Conservation (phyloP, 2,797 vertebrate species). For the Gymnocypris eckloni region DNA sequence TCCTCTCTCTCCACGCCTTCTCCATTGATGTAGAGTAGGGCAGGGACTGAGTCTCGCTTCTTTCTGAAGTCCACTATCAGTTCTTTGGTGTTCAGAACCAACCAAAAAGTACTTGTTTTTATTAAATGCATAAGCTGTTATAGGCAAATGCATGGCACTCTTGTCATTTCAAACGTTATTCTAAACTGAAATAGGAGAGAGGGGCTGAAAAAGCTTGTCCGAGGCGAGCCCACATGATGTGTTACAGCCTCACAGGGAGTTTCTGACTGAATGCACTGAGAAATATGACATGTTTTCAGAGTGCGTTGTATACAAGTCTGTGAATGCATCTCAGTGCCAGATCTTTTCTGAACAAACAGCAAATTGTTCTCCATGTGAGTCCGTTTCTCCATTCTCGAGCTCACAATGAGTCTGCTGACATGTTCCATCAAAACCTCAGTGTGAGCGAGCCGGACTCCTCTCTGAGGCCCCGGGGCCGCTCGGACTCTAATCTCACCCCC, state of each 20-base stretch:
- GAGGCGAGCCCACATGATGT: constrained; percentile 41
- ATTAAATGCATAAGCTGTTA: not conserved
- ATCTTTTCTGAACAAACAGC: not conserved
- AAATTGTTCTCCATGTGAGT: constrained; percentile 12
- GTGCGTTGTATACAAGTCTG: constrained; percentile 14
- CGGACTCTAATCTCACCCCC: constrained; percentile 48
- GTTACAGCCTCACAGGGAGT: constrained; percentile 43
- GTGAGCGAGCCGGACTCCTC: not conserved
- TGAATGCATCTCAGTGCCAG: constrained; percentile 6
- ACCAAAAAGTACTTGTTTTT: not conserved
- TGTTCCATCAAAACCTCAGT: constrained; percentile 10
- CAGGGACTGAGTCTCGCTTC: too few species aligned
- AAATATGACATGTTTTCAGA: constrained; percentile 33
- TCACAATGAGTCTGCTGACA: not conserved
- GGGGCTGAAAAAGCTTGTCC: constrained; percentile 26
- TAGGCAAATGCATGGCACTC: not conserved
- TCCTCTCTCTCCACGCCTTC: too few species aligned
- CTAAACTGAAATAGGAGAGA: not conserved
- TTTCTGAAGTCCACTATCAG: too few species aligned
- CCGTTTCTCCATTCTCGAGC: not conserved
- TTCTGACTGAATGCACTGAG: constrained; percentile 35
- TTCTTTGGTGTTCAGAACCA: too few species aligned
- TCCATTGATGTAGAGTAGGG: too few species aligned
- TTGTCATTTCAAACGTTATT: not conserved
- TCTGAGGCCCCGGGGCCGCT: constrained; percentile 32